Base-by-base conservation (phyloP, 2,113 vertebrate species). In the Ptilonorhynchus violaceus region DNA sequence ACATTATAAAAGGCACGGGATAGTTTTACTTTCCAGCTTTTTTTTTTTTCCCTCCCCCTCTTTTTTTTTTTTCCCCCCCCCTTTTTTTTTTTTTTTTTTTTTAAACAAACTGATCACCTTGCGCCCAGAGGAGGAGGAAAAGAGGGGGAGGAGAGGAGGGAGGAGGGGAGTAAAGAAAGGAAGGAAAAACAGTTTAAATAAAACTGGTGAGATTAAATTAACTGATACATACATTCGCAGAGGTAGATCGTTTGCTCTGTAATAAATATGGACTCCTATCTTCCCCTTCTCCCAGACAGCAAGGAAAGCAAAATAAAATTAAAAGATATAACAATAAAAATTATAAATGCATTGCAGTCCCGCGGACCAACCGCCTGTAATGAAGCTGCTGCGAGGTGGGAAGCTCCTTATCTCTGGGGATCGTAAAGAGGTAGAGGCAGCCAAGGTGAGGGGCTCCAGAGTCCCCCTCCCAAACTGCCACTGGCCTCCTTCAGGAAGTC, bases 251-350 rank as follows among this genome's bases (percentile, higher is more conserved):
- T 93, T 97, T 46, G 97, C 97, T 95, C 92, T 93, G 97, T 97
- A 96, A 98, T 98, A 98, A 98, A 98, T 98, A 98, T 47, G 96
- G 96, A 89, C 97, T 98, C 94, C 97, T 98, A 98, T 98, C 98
- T 98, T 59, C 95, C 97, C 37, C 93, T 73, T 91, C 95, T 80
- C 96, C 69, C 74, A 97, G 98, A 97, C 98, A 98, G 98, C 96
- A 33, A 96, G 97, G 96, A 98, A 96, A 98, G 98, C 97, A 97
- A 98, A 98, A 97, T 98, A 98, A 98, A 98, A 98, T 98, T 98
- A 98, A 98, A 98, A 98, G 98, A 98, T 98, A 98, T 97, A 98
- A 98, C 98, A 98, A 98, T 98, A 98, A 98, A 98, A 98, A 98
- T 98, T 98, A 98, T 98, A 98, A 98, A 98, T 98, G 98, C 97